These are phyloP conservation scores for Tetragnatha versicolor DNA, from an alignment of 1,140 invertebrate genomes.

Conservation along the genomic window DNA sequence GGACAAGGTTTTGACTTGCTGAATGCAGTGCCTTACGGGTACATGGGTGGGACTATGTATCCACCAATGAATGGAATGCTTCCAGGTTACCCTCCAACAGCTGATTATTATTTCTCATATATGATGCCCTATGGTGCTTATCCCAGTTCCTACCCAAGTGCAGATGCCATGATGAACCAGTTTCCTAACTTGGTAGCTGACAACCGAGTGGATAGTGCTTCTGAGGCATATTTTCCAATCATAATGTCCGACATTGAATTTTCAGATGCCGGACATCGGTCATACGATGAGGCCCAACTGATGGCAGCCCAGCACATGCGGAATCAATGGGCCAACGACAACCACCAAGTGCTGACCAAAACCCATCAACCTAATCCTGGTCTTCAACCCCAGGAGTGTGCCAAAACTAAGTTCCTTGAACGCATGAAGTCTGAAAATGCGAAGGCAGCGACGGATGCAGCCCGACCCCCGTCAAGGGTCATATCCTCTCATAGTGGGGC, in stretches of 20 bases:
- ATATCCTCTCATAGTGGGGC: conserved; percentile 16
- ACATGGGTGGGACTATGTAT: conserved; percentile 15
- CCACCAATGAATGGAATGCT: background rate
- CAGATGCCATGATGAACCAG: background rate
- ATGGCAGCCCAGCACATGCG: conserved; percentile 7
- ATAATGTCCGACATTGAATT: conserved; percentile 47
- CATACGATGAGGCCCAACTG: conserved; percentile 39
- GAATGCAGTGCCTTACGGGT: conserved; percentile 18
- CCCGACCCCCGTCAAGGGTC: background rate
- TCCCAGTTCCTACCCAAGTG: background rate
- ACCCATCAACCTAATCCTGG: background rate
- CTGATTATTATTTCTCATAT: background rate
- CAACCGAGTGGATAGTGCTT: conserved; percentile 33
- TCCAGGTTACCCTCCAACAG: background rate
- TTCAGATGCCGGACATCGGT: conserved; percentile 34
- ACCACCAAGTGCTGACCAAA: background rate
- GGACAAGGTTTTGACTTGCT: conserved; percentile 4
- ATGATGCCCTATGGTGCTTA: background rate
- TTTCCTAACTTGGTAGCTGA: conserved; percentile 13
- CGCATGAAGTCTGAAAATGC: conserved; percentile 2
- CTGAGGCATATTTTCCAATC: conserved; percentile 48
- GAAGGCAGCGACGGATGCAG: background rate
- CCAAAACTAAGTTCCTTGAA: conserved; percentile 31
- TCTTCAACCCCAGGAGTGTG: conserved; percentile 31
- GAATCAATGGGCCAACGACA: background rate